A percentile compares a stretch with the other conserved stretches of the same genome.
Conservation (phyloP, 2,113 vertebrate genomes). For the Talpa occidentalis region DNA sequence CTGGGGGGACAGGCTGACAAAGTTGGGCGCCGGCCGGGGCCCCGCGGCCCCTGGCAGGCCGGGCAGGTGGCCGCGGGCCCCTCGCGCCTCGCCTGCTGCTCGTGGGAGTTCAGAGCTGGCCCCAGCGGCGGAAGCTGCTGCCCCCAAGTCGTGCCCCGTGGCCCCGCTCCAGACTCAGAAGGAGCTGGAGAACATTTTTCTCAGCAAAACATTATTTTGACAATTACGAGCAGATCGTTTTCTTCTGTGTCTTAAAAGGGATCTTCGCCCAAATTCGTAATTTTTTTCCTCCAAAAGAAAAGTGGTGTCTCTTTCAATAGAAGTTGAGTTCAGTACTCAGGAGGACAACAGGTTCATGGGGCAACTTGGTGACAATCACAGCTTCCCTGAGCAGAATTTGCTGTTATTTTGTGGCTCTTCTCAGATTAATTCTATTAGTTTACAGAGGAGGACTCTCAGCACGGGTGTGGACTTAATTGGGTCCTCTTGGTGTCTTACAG, state of each 20-base stretch:
- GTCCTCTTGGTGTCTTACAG: background rate
- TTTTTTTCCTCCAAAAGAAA: background rate
- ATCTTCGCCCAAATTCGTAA: background rate
- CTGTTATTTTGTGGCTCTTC: conserved; percentile 51
- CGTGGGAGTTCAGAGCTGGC: conserved; percentile 31
- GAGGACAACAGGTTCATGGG: conserved; percentile 63
- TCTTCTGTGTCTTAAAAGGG: background rate
- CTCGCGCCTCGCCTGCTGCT: background rate
- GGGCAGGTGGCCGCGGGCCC: conserved; percentile 33
- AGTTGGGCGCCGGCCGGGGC: conserved; percentile 55
- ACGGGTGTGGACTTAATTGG: background rate
- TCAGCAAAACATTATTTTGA: conserved; percentile 49
- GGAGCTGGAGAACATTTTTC: background rate
- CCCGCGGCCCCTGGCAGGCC: background rate
- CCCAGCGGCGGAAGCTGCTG: background rate
- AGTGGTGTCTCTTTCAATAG: conserved; percentile 55
- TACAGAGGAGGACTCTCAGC: conserved; percentile 44
- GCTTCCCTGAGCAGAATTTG: conserved; percentile 53
- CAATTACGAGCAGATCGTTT: conserved; percentile 7
- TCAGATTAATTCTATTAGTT: conserved; percentile 41
- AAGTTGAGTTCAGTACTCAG: conserved; percentile 39
- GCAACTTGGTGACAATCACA: conserved; percentile 25
- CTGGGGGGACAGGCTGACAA: background rate
- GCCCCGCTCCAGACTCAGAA: conserved; percentile 9
- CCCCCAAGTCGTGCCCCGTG: conserved; percentile 41